Conservation (phyloP, 2,888 invertebrate species). For the Odontomyia ornata region DNA sequence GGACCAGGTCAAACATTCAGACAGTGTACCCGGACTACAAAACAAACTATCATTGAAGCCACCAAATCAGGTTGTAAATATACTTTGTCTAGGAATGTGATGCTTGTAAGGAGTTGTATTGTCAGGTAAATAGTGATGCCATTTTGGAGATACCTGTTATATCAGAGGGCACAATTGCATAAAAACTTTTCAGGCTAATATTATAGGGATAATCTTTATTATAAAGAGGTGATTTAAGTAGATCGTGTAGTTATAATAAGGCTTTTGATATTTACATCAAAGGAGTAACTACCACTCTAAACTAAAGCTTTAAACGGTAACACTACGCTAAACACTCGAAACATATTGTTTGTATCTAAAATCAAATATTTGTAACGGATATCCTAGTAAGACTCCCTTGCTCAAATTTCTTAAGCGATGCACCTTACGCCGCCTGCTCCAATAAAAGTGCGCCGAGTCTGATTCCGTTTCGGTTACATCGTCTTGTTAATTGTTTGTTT, state of each 20-base stretch:
- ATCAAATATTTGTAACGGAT: slow-evolving; percentile 43
- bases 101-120: background rate
- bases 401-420: background rate
- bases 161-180: too few relatives aligned
- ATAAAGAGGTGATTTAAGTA: too few relatives aligned
- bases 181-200: too few relatives aligned
- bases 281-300: background rate
- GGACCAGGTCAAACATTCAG: slow-evolving; percentile 20
- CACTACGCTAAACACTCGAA: background rate
- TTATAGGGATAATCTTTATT: too few relatives aligned
- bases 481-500: slow-evolving; percentile 42
- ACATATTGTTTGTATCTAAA: background rate
- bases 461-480: slow-evolving; percentile 33
- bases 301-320: background rate
- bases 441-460: slow-evolving; percentile 39
- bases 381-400: slow-evolving; percentile 29
- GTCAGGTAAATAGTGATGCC: background rate
- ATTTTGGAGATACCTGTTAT: background rate
- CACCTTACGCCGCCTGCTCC: slow-evolving; percentile 9
- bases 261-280: too few relatives aligned
- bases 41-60: background rate
- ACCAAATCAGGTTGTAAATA: slow-evolving; percentile 7
- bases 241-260: too few relatives aligned
- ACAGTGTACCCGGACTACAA: background rate
- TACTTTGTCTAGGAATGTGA: background rate